These are phyloP conservation scores for Tribolium madens DNA, from an alignment of 1,140 invertebrate genomes.

Conservation along the genomic window DNA sequence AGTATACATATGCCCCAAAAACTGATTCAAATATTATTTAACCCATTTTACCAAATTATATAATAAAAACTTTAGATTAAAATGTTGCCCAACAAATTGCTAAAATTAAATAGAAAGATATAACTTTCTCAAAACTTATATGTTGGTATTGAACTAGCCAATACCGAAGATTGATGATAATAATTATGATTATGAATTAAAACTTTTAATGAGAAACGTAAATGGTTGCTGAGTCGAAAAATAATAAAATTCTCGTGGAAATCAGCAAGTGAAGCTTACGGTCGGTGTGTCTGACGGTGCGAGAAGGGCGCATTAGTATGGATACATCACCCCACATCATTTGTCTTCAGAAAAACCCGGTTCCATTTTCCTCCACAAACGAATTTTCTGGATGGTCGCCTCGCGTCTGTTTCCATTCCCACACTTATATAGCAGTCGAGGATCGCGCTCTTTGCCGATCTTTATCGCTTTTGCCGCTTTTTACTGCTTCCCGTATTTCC, in stretches of 20 bases:
- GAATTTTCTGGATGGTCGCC: constrained; percentile 64
- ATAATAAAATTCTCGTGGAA: constrained; percentile 4
- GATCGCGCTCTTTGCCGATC: constrained; percentile 50
- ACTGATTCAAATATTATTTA: too few species aligned
- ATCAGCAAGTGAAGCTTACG: constrained; percentile 5
- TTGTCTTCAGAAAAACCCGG: constrained; percentile 65
- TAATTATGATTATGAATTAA: too few species aligned
- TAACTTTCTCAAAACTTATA: too few species aligned
- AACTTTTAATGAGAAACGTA: too few species aligned
- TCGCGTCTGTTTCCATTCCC: constrained; percentile 50
- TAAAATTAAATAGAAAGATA: too few species aligned
- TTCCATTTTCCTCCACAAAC: constrained; percentile 65
- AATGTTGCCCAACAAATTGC: too few species aligned
- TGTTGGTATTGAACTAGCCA: too few species aligned
- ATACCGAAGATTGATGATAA: too few species aligned
- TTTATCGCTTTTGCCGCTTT: constrained; percentile 50
- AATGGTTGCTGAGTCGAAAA: not conserved
- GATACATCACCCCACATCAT: constrained; percentile 64
- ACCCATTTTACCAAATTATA: too few species aligned
- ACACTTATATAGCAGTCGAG: constrained; percentile 54
- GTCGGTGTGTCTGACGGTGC: constrained; percentile 13
- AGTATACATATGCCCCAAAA: too few species aligned
- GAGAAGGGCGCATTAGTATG: constrained; percentile 61
- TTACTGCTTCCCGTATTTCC: constrained; percentile 53
- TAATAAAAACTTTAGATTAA: too few species aligned